Conservation (phyloP, 2,888 invertebrate species). For the Neoaliturus tenellus region DNA sequence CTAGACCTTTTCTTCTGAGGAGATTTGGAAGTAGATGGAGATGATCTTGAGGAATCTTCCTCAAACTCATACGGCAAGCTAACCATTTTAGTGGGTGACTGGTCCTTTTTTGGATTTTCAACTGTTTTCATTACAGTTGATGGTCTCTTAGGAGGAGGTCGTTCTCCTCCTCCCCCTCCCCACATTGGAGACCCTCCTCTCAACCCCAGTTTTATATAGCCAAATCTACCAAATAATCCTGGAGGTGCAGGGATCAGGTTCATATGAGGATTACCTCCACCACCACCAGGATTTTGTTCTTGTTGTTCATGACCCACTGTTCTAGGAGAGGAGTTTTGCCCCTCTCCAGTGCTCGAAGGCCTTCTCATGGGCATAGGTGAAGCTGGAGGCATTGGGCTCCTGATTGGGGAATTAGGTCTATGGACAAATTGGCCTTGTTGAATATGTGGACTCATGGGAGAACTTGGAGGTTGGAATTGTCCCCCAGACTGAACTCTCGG, state of each 20-base stretch:
- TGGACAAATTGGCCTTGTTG: conserved; percentile 62
- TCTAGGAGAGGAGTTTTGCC: conserved; percentile 75
- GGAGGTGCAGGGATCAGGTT: conserved; percentile 78
- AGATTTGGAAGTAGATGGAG: conserved; percentile 61
- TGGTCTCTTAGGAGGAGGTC: conserved; percentile 60
- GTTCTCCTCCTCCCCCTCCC: conserved; percentile 63
- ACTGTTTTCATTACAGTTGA: conserved; percentile 71
- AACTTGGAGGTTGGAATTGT: conserved; percentile 70
- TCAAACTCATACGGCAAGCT: conserved; percentile 76
- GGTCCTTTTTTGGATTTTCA: conserved; percentile 76
- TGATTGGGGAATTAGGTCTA: conserved; percentile 71
- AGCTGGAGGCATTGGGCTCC: conserved; percentile 74
- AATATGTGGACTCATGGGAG: conserved; percentile 70
- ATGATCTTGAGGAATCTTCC: conserved; percentile 74
- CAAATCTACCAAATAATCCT: conserved; percentile 75
- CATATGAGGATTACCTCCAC: conserved; percentile 75
- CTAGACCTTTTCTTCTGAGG: conserved; percentile 59
- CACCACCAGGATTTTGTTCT: conserved; percentile 69
- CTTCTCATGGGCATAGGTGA: conserved; percentile 75
- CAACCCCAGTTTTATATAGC: conserved; percentile 78
- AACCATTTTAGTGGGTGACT: not conserved
- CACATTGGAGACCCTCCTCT: conserved; percentile 70
- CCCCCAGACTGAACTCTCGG: conserved; percentile 70
- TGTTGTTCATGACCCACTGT: conserved; percentile 67
- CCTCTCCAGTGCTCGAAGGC: conserved; percentile 76